Base-by-base conservation (phyloP, 2,113 vertebrate genomes). In the Tragulus kanchil region DNA sequence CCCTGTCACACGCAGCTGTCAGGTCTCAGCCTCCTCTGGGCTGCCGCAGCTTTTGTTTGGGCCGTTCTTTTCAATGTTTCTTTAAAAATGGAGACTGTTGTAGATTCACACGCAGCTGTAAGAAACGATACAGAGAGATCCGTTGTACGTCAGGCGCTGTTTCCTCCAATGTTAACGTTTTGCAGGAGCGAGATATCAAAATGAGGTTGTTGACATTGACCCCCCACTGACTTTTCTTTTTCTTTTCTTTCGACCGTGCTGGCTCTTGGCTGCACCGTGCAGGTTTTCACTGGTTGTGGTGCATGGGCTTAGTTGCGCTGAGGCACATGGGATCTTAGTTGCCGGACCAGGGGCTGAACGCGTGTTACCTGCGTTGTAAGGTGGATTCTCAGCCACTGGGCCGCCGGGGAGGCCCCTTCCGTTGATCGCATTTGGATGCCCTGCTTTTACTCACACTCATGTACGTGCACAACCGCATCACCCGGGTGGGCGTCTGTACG, bases 391-490 rank as follows among this genome's bases (percentile, higher is more conserved):
- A 50, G 16, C 45, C 73, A 26, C 45, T 50, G 45, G 7, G 25
- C 14, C 45, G 28, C 73, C 23, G 15, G 73, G 45, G 45, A 77
- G 16, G 23, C 23, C 52, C 5, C 31, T 19, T 13, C n/a, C 21
- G 1, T 1, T 9, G 42, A 12, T 25, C 52, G 25, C 9, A 5
- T 1, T 1, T 1, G 2, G 7, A 14, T 9, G 8, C 8, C 31
- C 58, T 2, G 1, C 12, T 10, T 58, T 36, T 19, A 56, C 26
- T 17, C 19, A 48, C 3, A 0, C 26, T n/a, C 0, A 0, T 45
- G 26, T 64, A n/a, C 31, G 31, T 13, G 48, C 1, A 8, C 45
- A 13, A 26, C 1, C 16, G 36, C 5, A 11, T 25, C 67, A 13
- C 6, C 26, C 1, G 54, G 13, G 17, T 14, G 1, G 10, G 28